Base-by-base conservation (phyloP, 2,888 invertebrate genomes). In the Phalangium opilio region DNA sequence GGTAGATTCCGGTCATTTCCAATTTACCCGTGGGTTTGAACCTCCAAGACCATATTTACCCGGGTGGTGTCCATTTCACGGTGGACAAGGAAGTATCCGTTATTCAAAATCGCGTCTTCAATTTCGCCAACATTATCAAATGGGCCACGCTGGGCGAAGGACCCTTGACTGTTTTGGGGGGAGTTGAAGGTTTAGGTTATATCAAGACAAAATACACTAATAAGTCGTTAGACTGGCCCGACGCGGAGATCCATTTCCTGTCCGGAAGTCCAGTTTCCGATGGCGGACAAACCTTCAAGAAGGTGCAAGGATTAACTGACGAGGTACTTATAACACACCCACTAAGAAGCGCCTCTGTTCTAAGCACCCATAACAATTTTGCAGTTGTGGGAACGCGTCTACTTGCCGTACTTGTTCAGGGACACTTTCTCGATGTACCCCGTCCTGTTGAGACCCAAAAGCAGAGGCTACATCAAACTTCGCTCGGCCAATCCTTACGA, bases 41-140 rank as follows among this genome's bases (percentile, higher is more conserved):
- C 63, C 71, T 90, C 32, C 89, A 89, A 67, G 89, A 90, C 62
- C 90, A 90, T 61, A 77, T 89, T 12, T 87, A 83, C 0, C 68
- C 85, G 1, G 87, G 87, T 0, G 87, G 87, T 0, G 67, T 89
- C 14, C 80, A 86, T 0, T 90, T 89, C 58, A 71, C 81, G 64
- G 73, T 87, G 0, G 79, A 86, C 63, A 79, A 83, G 39, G 83
- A 85, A 32, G 55, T 52, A 15, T 58, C 55, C 7, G 51, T 58
- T 15, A 51, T 58, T 33, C 59, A 59, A 41, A 47, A 56, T 7
- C 50, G 59, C 36, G 54, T 57, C 17, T 58, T 58, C 11, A 57
- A 53, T 15, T 47, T 58, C 11, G 53, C 55, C 17, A 58, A 58
- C 41, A 50, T 58, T 8, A 27, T 27, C 27, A 27, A 27, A 27